Percentiles rank a stretch among this genome's conserved stretches.
Conservation (phyloP, 2,113 vertebrate species). For the Odontophorus gujanensis region DNA sequence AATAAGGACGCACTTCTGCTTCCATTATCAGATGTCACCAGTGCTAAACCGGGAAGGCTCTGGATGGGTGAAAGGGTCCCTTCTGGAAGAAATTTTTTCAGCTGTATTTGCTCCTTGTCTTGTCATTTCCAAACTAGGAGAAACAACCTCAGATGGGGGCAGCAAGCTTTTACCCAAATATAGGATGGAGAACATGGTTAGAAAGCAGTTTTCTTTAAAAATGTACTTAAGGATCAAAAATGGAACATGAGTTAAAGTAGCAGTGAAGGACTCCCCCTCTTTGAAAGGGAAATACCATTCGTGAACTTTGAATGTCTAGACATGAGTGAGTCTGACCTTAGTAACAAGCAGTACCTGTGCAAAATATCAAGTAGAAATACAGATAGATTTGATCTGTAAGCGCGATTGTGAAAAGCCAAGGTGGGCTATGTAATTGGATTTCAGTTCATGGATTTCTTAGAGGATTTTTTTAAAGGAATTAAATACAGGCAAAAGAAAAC, state of each 20-base stretch:
- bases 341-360: background rate
- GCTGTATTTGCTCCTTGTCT: background rate
- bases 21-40: conserved; percentile 21
- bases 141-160: background rate
- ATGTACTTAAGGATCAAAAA: background rate
- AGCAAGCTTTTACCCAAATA: background rate
- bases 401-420: background rate
- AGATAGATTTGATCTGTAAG: background rate
- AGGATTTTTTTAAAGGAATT: background rate
- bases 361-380: background rate
- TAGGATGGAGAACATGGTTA: background rate
- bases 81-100: background rate
- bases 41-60: background rate
- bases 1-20: conserved; percentile 4
- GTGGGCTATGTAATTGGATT: background rate
- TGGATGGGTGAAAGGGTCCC: conserved; percentile 1
- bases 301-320: background rate
- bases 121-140: background rate
- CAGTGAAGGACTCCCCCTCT: background rate
- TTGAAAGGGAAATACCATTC: background rate
- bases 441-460: background rate
- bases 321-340: background rate
- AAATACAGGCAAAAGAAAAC: background rate
- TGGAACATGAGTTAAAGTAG: background rate
- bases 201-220: background rate